phyloP scores from a whole-genome alignment of 2,888 invertebrate species.

The Anticlea derivata region DNA sequence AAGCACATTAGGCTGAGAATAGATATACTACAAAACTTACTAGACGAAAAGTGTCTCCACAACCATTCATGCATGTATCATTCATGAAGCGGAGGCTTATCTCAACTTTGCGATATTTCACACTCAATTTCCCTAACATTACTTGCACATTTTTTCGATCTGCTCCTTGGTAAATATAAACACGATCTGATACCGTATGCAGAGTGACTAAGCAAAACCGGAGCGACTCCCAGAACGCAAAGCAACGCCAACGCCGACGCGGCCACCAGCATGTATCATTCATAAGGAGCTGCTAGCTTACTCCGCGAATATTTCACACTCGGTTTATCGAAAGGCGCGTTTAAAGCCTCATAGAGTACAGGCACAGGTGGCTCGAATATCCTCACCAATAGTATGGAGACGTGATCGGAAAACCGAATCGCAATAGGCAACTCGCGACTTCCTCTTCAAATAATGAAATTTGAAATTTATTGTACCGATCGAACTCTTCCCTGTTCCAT shows the following conservation, averaged over 20 bases:
- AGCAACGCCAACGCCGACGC: conserved; percentile 35
- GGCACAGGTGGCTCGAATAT: conserved; percentile 80
- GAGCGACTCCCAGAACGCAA: conserved; percentile 13
- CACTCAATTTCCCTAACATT: conserved; percentile 19
- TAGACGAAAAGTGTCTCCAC: background rate
- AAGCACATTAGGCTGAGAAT: too few species aligned
- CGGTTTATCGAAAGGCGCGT: conserved; percentile 79
- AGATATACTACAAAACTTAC: background rate
- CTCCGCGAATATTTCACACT: conserved; percentile 79
- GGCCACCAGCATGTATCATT: conserved; percentile 75
- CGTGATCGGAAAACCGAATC: conserved; percentile 79
- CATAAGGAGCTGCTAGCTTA: conserved; percentile 74
- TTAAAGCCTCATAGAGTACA: conserved; percentile 80
- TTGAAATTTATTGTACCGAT: conserved; percentile 79
- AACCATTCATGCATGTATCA: conserved; percentile 10
- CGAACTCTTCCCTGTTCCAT: conserved; percentile 60
- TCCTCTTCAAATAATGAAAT: conserved; percentile 82
- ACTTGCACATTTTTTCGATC: conserved; percentile 23
- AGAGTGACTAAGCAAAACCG: conserved; percentile 29
- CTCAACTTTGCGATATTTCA: conserved; percentile 17
- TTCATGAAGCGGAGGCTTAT: conserved; percentile 13
- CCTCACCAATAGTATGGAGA: conserved; percentile 79
- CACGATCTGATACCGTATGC: conserved; percentile 24
- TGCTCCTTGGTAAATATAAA: conserved; percentile 27
- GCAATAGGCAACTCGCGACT: conserved; percentile 76